These are phyloP conservation scores for Onychostruthus taczanowskii DNA, from an alignment of 2,113 vertebrate species.

Conservation along the genomic window DNA sequence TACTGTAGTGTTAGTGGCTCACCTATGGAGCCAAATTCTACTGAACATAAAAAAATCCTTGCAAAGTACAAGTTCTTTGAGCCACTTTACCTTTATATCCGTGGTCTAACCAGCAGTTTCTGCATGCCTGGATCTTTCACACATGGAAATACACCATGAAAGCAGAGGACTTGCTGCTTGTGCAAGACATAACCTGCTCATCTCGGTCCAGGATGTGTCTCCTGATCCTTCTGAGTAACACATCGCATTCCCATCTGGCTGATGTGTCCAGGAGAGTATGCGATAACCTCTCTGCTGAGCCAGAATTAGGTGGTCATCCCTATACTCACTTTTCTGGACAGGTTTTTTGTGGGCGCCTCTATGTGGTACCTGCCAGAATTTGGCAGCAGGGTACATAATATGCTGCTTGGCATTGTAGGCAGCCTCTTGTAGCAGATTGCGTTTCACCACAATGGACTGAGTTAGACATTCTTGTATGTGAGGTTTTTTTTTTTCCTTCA, in stretches of 20 bases:
- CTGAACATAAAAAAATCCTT: neutral
- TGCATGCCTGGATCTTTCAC: neutral
- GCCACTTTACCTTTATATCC: neutral
- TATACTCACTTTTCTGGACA: neutral
- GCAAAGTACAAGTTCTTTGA: neutral
- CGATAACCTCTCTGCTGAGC: neutral
- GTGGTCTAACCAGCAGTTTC: neutral
- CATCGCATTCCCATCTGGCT: neutral
- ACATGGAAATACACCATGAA: neutral
- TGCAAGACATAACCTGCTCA: neutral
- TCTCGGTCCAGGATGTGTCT: neutral
- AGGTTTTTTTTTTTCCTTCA: slow-evolving; percentile 1
- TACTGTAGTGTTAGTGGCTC: neutral
- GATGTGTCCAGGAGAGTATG: neutral
- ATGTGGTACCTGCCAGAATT: slow-evolving; percentile 23
- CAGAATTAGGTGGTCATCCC: neutral
- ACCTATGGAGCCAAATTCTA: neutral
- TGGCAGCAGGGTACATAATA: slow-evolving; percentile 8
- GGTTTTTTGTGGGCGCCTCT: slow-evolving; percentile 38
- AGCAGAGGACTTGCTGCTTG: neutral
- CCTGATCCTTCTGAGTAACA: neutral
- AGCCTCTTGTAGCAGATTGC: slow-evolving; percentile 32
- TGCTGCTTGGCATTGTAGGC: neutral
- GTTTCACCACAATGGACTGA: neutral
- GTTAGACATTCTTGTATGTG: neutral